These are phyloP conservation scores for Syngnathus scovelli DNA, from an alignment of 2,113 vertebrate genomes.

Conservation along the genomic window DNA sequence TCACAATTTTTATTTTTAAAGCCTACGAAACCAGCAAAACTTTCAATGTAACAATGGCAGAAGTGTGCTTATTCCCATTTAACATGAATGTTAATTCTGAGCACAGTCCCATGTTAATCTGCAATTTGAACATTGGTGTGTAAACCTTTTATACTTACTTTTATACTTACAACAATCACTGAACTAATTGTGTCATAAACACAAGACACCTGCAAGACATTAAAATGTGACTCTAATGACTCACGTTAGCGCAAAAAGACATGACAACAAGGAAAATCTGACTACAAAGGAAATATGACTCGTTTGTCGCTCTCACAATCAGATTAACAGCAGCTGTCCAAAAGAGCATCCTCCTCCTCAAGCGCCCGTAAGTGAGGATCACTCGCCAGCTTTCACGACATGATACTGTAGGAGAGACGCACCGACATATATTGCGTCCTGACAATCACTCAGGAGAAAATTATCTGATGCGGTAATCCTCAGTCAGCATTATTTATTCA, in stretches of 20 bases:
- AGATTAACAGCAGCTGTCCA: constrained; percentile 27
- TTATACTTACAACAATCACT: neutral
- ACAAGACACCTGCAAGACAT: too few species aligned
- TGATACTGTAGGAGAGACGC: constrained; percentile 13
- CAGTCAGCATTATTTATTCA: constrained; percentile 69
- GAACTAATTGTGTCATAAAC: too few species aligned
- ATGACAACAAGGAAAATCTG: neutral
- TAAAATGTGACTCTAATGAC: neutral
- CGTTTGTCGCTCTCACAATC: neutral
- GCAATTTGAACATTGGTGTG: neutral
- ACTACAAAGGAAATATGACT: neutral
- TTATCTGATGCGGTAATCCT: constrained; percentile 53
- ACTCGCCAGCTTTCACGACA: constrained; percentile 1
- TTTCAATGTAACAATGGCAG: neutral
- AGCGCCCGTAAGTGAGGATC: constrained; percentile 1
- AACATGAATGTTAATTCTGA: too few species aligned
- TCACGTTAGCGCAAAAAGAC: neutral
- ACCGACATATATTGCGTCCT: constrained; percentile 13
- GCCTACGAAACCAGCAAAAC: neutral
- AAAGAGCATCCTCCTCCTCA: constrained; percentile 12
- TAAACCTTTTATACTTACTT: neutral
- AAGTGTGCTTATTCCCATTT: neutral
- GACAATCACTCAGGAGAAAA: constrained; percentile 34
- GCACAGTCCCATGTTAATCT: too few species aligned
- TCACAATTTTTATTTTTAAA: neutral